Percentiles rank a stretch among this genome's conserved stretches.
These are phyloP conservation scores for Zygothrica quintamaculata DNA, from an alignment of 2,888 invertebrate genomes.

Conservation along the genomic window DNA sequence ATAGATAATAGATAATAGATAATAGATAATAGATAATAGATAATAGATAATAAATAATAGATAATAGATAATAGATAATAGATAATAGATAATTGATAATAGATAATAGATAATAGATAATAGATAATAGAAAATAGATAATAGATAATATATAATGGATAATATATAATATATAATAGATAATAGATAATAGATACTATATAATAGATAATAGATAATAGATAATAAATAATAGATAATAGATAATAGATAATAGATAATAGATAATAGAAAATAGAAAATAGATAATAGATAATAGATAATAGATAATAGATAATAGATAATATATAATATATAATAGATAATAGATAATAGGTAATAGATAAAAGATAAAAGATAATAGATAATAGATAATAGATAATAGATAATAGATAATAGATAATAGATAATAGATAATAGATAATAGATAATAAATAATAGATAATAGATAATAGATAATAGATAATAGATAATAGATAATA, in stretches of 20 bases:
- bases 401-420: slow-evolving; percentile 2
- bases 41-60: not conserved
- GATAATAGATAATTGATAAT: slow-evolving; percentile 4
- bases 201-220: slow-evolving; percentile 1
- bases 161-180: not conserved
- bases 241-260: not conserved
- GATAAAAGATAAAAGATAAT: too few species aligned
- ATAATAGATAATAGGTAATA: not conserved
- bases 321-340: not conserved
- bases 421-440: slow-evolving; percentile 1
- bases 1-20: too few species aligned
- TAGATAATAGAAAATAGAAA: not conserved
- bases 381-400: slow-evolving; percentile 3
- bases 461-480: slow-evolving; percentile 1
- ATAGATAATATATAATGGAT: not conserved
- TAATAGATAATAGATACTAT: not conserved
- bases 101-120: not conserved
- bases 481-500: not conserved
- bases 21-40: slow-evolving; percentile 2
- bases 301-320: not conserved
- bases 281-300: not conserved
- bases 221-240: not conserved
- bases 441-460: slow-evolving; percentile 1
- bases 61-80: slow-evolving; percentile 2
- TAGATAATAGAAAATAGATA: not conserved